Evolutionary conservation across 1,140 invertebrate genomes (phyloP).

Genomic region (Cardiocondyla obscurior): DNA sequence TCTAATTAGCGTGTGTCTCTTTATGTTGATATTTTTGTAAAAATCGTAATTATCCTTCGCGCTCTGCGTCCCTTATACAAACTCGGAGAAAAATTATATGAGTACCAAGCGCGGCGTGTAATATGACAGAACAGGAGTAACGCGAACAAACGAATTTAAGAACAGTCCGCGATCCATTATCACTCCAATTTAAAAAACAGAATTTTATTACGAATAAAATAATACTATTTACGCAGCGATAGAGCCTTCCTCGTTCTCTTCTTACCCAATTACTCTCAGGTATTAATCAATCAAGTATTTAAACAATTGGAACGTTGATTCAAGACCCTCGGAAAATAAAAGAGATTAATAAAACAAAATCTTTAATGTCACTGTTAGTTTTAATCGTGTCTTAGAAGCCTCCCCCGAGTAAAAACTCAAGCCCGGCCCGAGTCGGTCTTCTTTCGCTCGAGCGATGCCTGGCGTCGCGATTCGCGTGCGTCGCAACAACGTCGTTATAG

Average conservation of each 20-base stretch:
- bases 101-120: neutral
- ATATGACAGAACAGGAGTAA: neutral
- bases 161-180: neutral
- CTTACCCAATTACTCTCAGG: neutral
- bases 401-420: neutral
- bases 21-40: neutral
- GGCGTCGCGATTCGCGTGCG: neutral
- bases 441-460: neutral
- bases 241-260: neutral
- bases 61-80: neutral
- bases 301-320: neutral
- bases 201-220: neutral
- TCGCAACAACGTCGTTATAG: neutral
- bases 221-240: neutral
- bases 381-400: no score
- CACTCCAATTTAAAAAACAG: neutral
- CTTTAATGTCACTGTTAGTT: neutral
- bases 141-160: neutral
- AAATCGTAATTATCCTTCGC: neutral
- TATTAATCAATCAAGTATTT: neutral
- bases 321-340: neutral
- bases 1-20: conserved; percentile 1
- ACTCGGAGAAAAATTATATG: neutral
- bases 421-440: neutral
- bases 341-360: neutral